phyloP scores from a whole-genome alignment of 2,113 vertebrate species.

The Lophotis ruficrista region DNA sequence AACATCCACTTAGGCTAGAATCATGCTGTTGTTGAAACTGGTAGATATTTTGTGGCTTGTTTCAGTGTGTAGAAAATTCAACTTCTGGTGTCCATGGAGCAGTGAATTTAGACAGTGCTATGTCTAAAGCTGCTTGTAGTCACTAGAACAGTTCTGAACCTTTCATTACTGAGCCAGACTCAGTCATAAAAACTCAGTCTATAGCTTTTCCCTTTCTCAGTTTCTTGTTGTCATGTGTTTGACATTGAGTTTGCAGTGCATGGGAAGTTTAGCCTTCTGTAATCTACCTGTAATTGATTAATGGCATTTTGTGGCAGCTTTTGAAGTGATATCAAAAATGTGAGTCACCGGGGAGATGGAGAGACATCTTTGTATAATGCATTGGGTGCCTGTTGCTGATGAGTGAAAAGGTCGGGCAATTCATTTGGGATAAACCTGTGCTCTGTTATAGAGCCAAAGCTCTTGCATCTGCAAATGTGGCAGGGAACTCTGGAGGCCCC shows the following conservation, averaged over 20 bases:
- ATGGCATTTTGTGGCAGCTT: not conserved
- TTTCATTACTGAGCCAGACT: not conserved
- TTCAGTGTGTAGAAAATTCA: not conserved
- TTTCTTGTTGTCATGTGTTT: not conserved
- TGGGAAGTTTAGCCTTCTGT: not conserved
- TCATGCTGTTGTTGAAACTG: not conserved
- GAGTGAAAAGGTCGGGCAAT: not conserved
- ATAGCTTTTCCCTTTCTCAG: not conserved
- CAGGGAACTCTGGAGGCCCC: not conserved
- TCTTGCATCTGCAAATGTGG: not conserved
- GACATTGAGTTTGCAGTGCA: not conserved
- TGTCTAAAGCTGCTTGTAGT: not conserved
- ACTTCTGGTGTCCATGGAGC: not conserved
- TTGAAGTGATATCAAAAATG: not conserved
- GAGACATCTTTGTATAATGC: not conserved
- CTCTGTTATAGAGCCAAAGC: not conserved
- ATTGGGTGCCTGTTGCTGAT: not conserved
- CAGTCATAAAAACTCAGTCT: not conserved
- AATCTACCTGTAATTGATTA: not conserved
- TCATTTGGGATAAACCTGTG: not conserved
- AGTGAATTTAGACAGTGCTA: not conserved
- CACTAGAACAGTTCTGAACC: not conserved
- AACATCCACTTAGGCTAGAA: not conserved
- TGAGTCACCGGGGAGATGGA: not conserved
- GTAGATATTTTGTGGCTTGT: not conserved